Evolutionary conservation across 2,797 vertebrate genomes (phyloP), one percentile per base, ranked within the genome.

Genomic region (Chaetophractus vellerosus): DNA sequence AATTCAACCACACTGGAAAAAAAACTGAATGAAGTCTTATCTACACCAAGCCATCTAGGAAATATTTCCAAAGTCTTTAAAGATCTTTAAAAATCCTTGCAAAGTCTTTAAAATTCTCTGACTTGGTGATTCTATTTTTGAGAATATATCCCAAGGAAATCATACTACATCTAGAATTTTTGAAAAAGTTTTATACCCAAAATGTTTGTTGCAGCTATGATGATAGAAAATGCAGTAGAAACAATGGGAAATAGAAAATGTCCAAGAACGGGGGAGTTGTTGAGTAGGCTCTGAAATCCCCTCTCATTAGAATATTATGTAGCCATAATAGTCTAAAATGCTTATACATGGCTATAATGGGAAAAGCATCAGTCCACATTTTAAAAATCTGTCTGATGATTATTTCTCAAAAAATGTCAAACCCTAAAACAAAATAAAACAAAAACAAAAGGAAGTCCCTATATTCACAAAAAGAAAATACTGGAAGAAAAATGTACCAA

Each of bases 381-480:
- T 48, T 79, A 85, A 5, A 23, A 45, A 45, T 45, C 1, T 66
- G 23, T 36, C 1, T 82, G 63, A 59, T 90, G 69, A 69, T 52
- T 64, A 55, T 74, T 79, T 36, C 82, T 33, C 28, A n/a, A 63
- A 83, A 96, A 79, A 38, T 19, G 19, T 68, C 75, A 88, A 81
- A n/a, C 3, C 4, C 11, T 18, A 33, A 41, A 81, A 82, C 15
- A 72, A 93, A 93, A 28, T 8, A 57, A 93, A 93, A n/a, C 8
- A 50, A 89, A 91, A 87, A 48, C 26, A 90, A 93, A 83, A 75
- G 28, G 7, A 78, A 80, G 76, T 9, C 48, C 48, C 21, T n/a
- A 23, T 50, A 16, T 64, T 31, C 5, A 57, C 45, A 79, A n/a
- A 87, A 82, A 28, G 38, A 74, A 93, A 95, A 87, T 23, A 18